These are phyloP conservation scores for Eupsilia transversa DNA, from an alignment of 2,888 invertebrate genomes.

Conservation along the genomic window DNA sequence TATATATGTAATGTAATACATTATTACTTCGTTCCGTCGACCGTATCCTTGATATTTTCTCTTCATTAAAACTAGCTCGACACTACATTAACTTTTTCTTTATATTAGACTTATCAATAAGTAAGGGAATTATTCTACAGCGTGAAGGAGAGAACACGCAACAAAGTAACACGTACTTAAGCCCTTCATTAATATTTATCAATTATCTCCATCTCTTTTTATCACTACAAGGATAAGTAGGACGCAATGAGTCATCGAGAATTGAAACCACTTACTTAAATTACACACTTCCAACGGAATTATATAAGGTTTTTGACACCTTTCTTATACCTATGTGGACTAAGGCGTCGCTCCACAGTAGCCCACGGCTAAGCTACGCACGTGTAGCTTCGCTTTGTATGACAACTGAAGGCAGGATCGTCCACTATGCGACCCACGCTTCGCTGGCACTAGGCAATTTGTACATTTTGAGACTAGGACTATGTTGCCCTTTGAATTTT, in stretches of 20 bases:
- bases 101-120: neutral
- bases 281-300: conserved; percentile 16
- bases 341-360: neutral
- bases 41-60: conserved; percentile 6
- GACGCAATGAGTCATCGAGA: conserved; percentile 1
- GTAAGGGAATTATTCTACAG: neutral
- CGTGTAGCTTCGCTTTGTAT: neutral
- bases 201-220: conserved; percentile 23
- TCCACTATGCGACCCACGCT: too few relatives aligned
- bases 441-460: too few relatives aligned
- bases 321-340: neutral
- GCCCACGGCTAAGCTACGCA: neutral
- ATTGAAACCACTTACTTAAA: conserved; percentile 15
- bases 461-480: too few relatives aligned
- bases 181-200: conserved; percentile 24
- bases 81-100: neutral
- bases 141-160: neutral
- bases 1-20: too few relatives aligned
- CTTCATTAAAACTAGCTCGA: neutral
- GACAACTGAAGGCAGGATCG: neutral
- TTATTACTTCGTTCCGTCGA: neutral
- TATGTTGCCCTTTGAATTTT: too few relatives aligned
- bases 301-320: conserved; percentile 9
- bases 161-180: neutral
- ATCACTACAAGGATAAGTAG: conserved; percentile 20